Evolutionary conservation across 2,113 vertebrate genomes (phyloP).

Genomic region (Rhynchomys soricoides): DNA sequence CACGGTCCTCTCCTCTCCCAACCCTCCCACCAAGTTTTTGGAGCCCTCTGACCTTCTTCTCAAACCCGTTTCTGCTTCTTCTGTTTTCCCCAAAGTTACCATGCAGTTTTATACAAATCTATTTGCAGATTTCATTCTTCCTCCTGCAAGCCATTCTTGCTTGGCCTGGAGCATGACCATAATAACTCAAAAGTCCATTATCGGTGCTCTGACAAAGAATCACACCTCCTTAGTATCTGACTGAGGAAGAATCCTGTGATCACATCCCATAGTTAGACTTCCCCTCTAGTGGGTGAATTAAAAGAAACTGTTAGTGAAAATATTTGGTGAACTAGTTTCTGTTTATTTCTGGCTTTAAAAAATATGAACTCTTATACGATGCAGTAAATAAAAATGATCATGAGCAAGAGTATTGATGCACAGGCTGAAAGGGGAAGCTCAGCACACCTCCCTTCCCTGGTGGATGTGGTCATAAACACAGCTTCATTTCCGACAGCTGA

Average conservation of each 20-base stretch:
- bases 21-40: neutral
- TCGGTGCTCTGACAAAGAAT: neutral
- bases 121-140: neutral
- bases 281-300: neutral
- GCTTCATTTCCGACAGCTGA: neutral
- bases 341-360: conserved; percentile 15
- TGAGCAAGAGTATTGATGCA: neutral
- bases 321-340: conserved; percentile 35
- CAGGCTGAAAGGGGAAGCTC: too few relatives aligned
- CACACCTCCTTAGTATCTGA: neutral
- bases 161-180: neutral
- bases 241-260: neutral
- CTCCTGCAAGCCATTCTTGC: neutral
- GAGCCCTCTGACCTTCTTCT: neutral
- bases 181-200: neutral
- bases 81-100: neutral
- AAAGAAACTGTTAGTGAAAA: conserved; percentile 14
- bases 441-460: neutral
- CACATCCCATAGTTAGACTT: neutral
- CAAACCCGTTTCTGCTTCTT: neutral
- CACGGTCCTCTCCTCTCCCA: neutral
- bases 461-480: neutral
- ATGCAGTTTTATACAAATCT: neutral
- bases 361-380: neutral
- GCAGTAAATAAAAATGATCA: neutral